Base-by-base conservation (phyloP, 2,888 invertebrate species). In the Pristionchus exspectatus region DNA sequence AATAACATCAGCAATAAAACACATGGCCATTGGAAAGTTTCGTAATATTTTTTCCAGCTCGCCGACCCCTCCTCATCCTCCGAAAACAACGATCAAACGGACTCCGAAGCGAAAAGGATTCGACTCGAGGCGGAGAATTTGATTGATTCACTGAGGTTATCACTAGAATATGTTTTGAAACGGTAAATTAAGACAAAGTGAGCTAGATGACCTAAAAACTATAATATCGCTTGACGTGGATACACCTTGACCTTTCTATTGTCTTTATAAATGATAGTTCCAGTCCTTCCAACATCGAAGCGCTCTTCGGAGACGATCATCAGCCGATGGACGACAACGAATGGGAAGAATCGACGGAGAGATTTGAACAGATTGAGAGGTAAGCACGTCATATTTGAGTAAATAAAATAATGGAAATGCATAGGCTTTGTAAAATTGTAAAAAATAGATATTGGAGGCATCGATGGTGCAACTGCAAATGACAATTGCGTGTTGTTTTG, bases 311-410 rank as follows among this genome's bases (percentile, higher is more conserved):
- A 0, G 84, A 85, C 84, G 59, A 85, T 0, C 27, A 50, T 16
- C 4, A 30, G 69, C 30, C 12, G 2, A 30, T 27, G 30, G 54
- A 12, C 14, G 59, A 56, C n/a, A 59, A 85, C 59, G 84, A 85
- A 21, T 63, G 84, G 59, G 56, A 38, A 0, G 59, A 16, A 27
- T 85, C 84, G 59, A 85, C 84, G 59, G 84, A 85, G 84, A 9
- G 12, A 33, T 85, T 85, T 33, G 84, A 85, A 59, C 59, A 85
- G 84, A 85, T 85, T 3, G 84, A 85, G 33, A 12, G 84, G 84
- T 85, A 1, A 24, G n/a, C n/a, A n/a, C n/a, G n/a, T n/a, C n/a
- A n/a, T n/a, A n/a, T n/a, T n/a, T n/a, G n/a, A n/a, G n/a, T n/a
- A n/a, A n/a, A n/a, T n/a, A n/a, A n/a, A n/a, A n/a, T n/a, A n/a